These are phyloP conservation scores for Gallirallus australis DNA, from an alignment of 2,797 vertebrate species.

Conservation along the genomic window DNA sequence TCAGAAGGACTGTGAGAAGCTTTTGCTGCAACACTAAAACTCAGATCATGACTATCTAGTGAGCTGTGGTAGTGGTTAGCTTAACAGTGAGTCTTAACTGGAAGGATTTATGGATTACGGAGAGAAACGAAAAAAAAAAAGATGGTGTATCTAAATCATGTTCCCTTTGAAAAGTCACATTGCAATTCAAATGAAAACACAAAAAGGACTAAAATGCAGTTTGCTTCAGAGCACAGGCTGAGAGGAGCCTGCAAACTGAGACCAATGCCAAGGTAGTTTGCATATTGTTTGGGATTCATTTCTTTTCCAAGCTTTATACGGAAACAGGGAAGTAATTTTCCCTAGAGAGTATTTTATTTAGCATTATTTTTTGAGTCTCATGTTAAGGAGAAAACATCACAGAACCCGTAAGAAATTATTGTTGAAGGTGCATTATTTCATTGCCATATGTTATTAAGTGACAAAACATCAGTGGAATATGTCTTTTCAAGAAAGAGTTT, in stretches of 20 bases:
- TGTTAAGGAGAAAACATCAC: background rate
- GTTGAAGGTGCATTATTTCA: slow-evolving; percentile 29
- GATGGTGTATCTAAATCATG: background rate
- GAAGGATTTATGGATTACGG: background rate
- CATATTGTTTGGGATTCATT: background rate
- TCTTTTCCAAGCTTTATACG: background rate
- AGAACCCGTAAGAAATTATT: background rate
- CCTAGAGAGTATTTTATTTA: background rate
- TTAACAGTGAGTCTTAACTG: background rate
- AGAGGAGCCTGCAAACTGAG: background rate
- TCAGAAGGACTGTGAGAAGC: background rate
- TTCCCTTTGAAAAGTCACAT: background rate
- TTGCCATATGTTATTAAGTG: slow-evolving; percentile 32
- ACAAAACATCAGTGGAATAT: slow-evolving; percentile 29
- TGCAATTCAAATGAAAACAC: slow-evolving; percentile 6
- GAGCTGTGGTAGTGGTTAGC: background rate
- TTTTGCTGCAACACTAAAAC: background rate
- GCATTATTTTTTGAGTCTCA: background rate
- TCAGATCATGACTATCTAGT: background rate
- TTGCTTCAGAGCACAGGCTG: background rate
- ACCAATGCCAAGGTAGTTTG: background rate
- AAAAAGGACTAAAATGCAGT: background rate
- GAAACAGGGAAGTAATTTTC: background rate
- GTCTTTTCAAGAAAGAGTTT: slow-evolving; percentile 35
- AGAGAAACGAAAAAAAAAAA: background rate